A percentile compares a stretch with the other conserved stretches of the same genome.
These are phyloP conservation scores for Enteromius trimaculatus DNA, from an alignment of 2,797 vertebrate genomes.

Conservation along the genomic window DNA sequence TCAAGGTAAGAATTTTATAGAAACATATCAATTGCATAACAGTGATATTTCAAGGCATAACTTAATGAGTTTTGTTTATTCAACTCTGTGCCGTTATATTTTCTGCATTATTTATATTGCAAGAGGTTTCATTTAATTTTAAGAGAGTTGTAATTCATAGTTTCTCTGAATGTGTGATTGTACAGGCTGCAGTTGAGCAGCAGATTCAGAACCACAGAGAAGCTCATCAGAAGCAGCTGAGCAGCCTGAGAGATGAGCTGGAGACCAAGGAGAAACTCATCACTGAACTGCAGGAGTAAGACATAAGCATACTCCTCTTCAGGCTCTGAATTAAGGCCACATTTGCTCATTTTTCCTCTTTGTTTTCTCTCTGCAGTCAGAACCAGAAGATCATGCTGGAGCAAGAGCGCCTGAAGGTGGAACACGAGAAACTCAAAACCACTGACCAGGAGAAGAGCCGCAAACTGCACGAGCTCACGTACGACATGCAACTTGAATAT, in stretches of 20 bases:
- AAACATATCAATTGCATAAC: background rate
- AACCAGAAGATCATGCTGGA: constrained; percentile 90
- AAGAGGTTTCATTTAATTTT: background rate
- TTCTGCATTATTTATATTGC: background rate
- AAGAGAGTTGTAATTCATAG: background rate
- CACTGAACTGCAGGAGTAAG: constrained; percentile 89
- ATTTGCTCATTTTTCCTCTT: background rate
- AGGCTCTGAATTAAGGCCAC: background rate
- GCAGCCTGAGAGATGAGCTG: constrained; percentile 86
- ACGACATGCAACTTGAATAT: constrained; percentile 63
- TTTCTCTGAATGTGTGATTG: constrained; percentile 5
- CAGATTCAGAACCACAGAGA: constrained; percentile 89
- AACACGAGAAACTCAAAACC: constrained; percentile 84
- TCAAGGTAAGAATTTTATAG: constrained; percentile 74
- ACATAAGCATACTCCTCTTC: constrained; percentile 8
- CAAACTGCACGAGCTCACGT: constrained; percentile 88
- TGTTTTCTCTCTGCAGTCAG: constrained; percentile 69
- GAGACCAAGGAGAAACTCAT: constrained; percentile 87
- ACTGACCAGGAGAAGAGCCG: constrained; percentile 88
- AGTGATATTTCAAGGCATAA: background rate
- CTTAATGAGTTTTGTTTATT: background rate
- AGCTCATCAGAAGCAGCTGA: constrained; percentile 87
- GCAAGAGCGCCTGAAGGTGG: constrained; percentile 83
- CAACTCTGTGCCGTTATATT: background rate
- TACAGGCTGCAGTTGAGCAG: constrained; percentile 85